phyloP scores from a whole-genome alignment of 2,888 invertebrate genomes.

The Melangyna quadrimaculata region DNA sequence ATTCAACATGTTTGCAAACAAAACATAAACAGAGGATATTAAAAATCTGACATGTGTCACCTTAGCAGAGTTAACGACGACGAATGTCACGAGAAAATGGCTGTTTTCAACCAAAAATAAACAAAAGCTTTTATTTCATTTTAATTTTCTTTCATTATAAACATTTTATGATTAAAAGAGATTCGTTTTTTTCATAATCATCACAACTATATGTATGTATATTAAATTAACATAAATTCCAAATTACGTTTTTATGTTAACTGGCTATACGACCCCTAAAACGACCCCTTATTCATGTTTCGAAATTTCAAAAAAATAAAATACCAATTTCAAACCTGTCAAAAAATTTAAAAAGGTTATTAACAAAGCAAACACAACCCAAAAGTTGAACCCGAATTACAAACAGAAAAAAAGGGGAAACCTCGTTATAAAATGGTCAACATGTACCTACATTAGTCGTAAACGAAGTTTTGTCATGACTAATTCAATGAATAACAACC shows the following conservation, averaged over 20 bases:
- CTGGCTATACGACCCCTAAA: background rate
- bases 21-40: background rate
- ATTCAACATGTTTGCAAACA: background rate
- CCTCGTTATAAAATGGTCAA: slow-evolving; percentile 27
- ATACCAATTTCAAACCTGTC: background rate
- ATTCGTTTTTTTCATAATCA: background rate
- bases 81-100: background rate
- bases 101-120: background rate
- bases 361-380: slow-evolving; percentile 8
- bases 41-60: background rate
- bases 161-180: background rate
- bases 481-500: slow-evolving; percentile 27
- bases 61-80: too few species aligned
- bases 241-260: background rate
- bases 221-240: slow-evolving; percentile 15
- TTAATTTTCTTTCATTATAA: background rate
- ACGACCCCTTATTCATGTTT: background rate
- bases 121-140: background rate
- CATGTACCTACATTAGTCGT: slow-evolving; percentile 6
- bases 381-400: background rate
- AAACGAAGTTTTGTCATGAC: slow-evolving; percentile 28
- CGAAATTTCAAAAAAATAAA: background rate
- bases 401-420: slow-evolving; percentile 2
- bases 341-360: slow-evolving; percentile 14
- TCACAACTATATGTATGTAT: slow-evolving; percentile 4